Evolutionary conservation across 2,113 vertebrate species (phyloP).

Genomic region (Scomber colias): DNA sequence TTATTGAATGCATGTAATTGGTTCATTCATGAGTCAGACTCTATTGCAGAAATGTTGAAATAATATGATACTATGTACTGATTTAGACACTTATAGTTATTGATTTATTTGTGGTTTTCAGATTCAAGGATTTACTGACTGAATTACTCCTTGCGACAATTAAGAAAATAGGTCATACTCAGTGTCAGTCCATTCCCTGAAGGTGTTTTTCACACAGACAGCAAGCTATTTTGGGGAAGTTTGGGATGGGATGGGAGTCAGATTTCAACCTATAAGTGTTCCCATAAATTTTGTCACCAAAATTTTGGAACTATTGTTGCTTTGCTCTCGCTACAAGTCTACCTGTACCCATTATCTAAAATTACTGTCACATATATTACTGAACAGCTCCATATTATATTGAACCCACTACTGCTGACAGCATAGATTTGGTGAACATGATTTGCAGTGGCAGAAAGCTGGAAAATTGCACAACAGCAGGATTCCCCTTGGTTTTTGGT

Average conservation of each 20-base stretch:
- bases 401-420: not conserved
- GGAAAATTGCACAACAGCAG: slow-evolving; percentile 4
- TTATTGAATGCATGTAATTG: too few species aligned
- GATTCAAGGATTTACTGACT: not conserved
- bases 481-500: not conserved
- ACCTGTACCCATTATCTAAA: not conserved
- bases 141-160: not conserved
- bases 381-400: not conserved
- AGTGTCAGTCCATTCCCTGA: not conserved
- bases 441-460: not conserved
- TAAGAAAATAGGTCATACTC: slow-evolving; percentile 9
- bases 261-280: not conserved
- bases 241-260: not conserved
- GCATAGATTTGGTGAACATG: not conserved
- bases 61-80: too few species aligned
- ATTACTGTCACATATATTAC: not conserved
- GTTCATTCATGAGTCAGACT: too few species aligned
- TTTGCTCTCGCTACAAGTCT: not conserved
- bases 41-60: too few species aligned
- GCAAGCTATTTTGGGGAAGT: not conserved
- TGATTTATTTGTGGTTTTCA: not conserved
- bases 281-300: not conserved
- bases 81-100: not conserved
- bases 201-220: not conserved
- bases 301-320: not conserved